Evolutionary conservation across 2,113 vertebrate species (phyloP).

Genomic region (Coreoperca whiteheadi): DNA sequence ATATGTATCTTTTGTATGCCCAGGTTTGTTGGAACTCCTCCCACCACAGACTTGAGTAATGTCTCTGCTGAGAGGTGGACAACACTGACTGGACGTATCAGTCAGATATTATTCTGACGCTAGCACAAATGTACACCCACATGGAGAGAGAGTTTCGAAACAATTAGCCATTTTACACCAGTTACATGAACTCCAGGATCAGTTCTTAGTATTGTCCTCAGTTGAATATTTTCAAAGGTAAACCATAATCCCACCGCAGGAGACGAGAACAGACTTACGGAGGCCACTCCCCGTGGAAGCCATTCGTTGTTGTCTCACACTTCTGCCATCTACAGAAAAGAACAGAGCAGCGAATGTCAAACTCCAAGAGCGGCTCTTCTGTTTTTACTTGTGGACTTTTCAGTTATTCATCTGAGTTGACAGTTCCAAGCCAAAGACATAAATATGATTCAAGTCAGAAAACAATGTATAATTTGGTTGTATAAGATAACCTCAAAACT

Average conservation of each 20-base stretch:
- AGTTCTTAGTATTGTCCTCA: neutral
- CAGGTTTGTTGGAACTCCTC: neutral
- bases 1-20: neutral
- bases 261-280: constrained; percentile 73
- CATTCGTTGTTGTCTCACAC: constrained; percentile 74
- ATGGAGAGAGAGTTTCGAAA: neutral
- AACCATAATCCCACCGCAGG: neutral
- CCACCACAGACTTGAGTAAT: neutral
- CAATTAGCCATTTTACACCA: neutral
- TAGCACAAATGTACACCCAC: neutral
- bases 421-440: neutral
- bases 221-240: neutral
- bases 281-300: constrained; percentile 70
- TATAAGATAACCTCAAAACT: neutral
- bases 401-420: neutral
- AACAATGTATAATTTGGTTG: neutral
- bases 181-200: neutral
- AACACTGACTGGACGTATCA: neutral
- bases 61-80: neutral
- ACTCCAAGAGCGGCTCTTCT: neutral
- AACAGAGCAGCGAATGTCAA: neutral
- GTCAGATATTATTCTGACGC: neutral
- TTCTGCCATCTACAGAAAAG: constrained; percentile 58
- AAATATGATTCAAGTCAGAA: neutral
- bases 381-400: neutral